Evolutionary conservation across 2,888 invertebrate genomes (phyloP).

Genomic region (Tachina lurida): DNA sequence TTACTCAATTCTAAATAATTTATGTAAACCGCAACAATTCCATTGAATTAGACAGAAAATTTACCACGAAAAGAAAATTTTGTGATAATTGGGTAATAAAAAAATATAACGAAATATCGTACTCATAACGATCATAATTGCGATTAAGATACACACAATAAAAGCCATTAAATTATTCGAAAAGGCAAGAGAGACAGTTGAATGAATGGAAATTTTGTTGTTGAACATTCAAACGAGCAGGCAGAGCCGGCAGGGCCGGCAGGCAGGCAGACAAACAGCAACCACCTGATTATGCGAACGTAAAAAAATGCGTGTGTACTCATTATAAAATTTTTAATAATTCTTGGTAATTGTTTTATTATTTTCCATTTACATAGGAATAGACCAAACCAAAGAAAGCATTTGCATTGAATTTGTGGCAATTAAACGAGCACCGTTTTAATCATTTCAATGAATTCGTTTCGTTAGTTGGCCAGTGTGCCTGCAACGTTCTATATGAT

Average conservation of each 20-base stretch:
- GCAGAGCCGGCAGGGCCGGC: not conserved
- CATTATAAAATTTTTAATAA: constrained; percentile 58
- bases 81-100: constrained; percentile 81
- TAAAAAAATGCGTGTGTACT: constrained; percentile 45
- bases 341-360: constrained; percentile 67
- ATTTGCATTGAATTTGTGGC: constrained; percentile 69
- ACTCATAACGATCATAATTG: constrained; percentile 65
- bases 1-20: constrained; percentile 53
- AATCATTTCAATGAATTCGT: constrained; percentile 45
- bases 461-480: not conserved
- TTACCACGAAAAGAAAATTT: constrained; percentile 79
- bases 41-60: constrained; percentile 69
- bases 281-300: constrained; percentile 68
- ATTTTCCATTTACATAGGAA: constrained; percentile 33
- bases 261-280: constrained; percentile 39
- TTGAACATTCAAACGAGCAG: constrained; percentile 19
- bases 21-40: constrained; percentile 68
- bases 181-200: constrained; percentile 5
- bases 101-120: constrained; percentile 36
- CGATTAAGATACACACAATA: constrained; percentile 38
- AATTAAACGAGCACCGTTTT: constrained; percentile 60
- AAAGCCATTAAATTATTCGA: constrained; percentile 42
- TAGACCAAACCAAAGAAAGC: constrained; percentile 12
- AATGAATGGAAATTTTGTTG: not conserved
- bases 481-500: not conserved